Base-by-base conservation (phyloP, 2,797 vertebrate species). In the Ara ararauna region DNA sequence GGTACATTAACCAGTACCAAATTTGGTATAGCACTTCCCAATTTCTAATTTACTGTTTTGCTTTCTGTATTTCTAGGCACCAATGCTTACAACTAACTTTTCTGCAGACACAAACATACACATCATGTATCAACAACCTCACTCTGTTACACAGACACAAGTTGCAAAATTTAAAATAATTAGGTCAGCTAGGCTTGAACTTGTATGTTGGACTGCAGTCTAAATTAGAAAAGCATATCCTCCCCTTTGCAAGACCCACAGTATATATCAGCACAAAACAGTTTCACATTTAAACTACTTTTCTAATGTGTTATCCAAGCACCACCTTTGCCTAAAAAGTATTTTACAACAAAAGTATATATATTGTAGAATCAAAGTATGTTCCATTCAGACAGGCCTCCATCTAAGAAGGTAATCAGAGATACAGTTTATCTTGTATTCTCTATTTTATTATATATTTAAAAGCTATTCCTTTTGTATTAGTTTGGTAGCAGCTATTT, bases 111-210 rank as follows among this genome's bases (percentile, higher is more conserved):
- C n/a, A 90, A 79, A 75, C 47, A 60, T 5, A 67, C 24, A 65
- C 60, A 87, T 22, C 47, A 68, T 81, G 9, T 47, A 86, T 47
- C 87, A 86, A 93, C 65, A 84, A 58, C 11, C 40, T 58, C 82
- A 58, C 62, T 60, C 70, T 73, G 20, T 85, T 94, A 91, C 53
- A 77, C 9, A 56, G 84, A 65, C 15, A 44, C 40, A 64, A 84
- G 19, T 11, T 40, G 53, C 36, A 88, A 91, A 81, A 83, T 48
- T 76, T 56, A 54, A 81, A 89, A 84, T 67, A 91, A 93, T 79
- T 66, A 75, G 75, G 56, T 82, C 83, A 91, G 27, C 38, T 50
- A 62, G 45, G 48, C 53, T 76, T 79, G 65, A 90, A 74, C 44
- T 85, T 85, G 0, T 5, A 29, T 10, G 5, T 5, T 72, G 42